Conservation (phyloP, 2,797 vertebrate genomes). For the Leucoraja ocellata region DNA sequence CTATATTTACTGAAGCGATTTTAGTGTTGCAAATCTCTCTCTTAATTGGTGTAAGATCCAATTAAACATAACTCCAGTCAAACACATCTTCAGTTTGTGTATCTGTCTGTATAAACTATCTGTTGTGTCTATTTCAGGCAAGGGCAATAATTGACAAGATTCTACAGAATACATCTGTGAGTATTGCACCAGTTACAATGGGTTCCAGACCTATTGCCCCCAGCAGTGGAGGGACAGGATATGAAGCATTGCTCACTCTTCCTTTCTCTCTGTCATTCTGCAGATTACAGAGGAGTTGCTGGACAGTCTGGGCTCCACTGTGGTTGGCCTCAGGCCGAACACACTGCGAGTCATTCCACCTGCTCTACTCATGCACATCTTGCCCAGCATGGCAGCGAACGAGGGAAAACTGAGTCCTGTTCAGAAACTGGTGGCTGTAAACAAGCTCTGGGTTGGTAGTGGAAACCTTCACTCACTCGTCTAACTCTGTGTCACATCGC, state of each 20-base stretch:
- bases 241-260: background rate
- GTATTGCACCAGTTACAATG: background rate
- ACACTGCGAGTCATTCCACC: conserved; percentile 51
- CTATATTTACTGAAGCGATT: background rate
- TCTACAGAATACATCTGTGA: conserved; percentile 45
- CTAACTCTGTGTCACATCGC: background rate
- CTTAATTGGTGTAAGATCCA: background rate
- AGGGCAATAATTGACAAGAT: conserved; percentile 59
- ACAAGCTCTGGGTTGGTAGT: conserved; percentile 63
- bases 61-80: background rate
- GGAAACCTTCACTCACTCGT: background rate
- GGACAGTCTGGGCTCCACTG: conserved; percentile 55
- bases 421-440: conserved; percentile 55
- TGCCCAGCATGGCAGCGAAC: conserved; percentile 52
- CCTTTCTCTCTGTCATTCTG: conserved; percentile 43
- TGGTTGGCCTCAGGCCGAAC: conserved; percentile 59
- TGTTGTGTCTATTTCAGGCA: conserved; percentile 50
- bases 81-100: background rate
- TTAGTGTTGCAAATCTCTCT: background rate
- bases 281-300: conserved; percentile 49
- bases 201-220: too few relatives aligned
- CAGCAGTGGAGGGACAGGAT: background rate
- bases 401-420: conserved; percentile 47
- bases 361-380: conserved; percentile 51
- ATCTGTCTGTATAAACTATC: background rate